Percentiles rank a stretch among this genome's conserved stretches.
Conservation (phyloP, 2,797 vertebrate species). For the Amblyopsis hoosieri region DNA sequence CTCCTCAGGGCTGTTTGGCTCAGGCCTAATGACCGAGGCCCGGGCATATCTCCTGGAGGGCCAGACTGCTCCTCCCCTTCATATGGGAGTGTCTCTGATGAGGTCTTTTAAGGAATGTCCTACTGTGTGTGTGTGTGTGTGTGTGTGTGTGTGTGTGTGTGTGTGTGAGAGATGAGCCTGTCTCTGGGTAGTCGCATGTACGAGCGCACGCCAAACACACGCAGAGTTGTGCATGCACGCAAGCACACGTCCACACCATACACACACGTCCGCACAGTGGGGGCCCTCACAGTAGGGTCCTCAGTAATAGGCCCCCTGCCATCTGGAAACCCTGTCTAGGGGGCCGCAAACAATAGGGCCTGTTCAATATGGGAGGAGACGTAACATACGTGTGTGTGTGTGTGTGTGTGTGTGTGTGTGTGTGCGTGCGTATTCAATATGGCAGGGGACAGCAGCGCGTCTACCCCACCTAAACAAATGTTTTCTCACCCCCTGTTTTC, state of each 20-base stretch:
- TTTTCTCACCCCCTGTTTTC: slow-evolving; percentile 68
- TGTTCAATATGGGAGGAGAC: slow-evolving; percentile 60
- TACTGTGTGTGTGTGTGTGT: slow-evolving; percentile 45
- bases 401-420: slow-evolving; percentile 41
- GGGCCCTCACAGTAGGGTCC: slow-evolving; percentile 69
- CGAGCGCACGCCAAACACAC: slow-evolving; percentile 6
- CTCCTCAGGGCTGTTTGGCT: slow-evolving; percentile 54
- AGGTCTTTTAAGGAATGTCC: slow-evolving; percentile 76
- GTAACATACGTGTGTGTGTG: slow-evolving; percentile 41
- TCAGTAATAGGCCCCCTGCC: slow-evolving; percentile 75
- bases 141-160: slow-evolving; percentile 15
- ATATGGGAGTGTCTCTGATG: slow-evolving; percentile 48
- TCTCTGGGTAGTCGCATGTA: not conserved
- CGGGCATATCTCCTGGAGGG: slow-evolving; percentile 54
- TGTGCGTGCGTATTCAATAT: slow-evolving; percentile 43
- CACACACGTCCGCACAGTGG: slow-evolving; percentile 39
- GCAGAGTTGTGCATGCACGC: slow-evolving; percentile 6
- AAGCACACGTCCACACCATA: slow-evolving; percentile 23
- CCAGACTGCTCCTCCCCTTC: slow-evolving; percentile 43
- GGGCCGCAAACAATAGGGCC: slow-evolving; percentile 70
- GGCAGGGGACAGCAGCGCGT: slow-evolving; percentile 43
- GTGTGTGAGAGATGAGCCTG: slow-evolving; percentile 29
- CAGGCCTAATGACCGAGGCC: slow-evolving; percentile 68
- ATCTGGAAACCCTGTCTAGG: slow-evolving; percentile 75
- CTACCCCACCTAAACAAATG: slow-evolving; percentile 62